A percentile compares a stretch with the other conserved stretches of the same genome.
Evolutionary conservation across 37 sponge, comb jelly and placozoan genomes (phyloP).

Genomic region (Trichoplax adhaerens): DNA sequence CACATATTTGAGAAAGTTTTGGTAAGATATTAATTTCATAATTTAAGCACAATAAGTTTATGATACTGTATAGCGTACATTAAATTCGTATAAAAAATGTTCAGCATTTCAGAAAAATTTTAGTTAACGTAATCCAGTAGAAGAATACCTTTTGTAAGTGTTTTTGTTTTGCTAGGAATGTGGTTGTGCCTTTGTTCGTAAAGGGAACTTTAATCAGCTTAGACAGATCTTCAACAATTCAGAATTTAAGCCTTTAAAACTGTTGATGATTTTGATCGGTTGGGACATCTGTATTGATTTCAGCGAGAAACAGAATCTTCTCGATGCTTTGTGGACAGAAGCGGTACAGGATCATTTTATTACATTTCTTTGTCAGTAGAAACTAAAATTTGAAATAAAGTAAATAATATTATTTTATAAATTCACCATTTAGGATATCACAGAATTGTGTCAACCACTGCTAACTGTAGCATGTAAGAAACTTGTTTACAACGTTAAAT

Average conservation of each 20-base stretch:
- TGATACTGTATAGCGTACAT: too few species aligned
- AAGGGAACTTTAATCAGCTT: slow-evolving; percentile 37
- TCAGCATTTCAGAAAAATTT: too few species aligned
- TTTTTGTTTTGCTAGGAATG: slow-evolving; percentile 19
- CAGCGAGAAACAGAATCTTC: slow-evolving; percentile 44
- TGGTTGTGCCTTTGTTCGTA: slow-evolving; percentile 37
- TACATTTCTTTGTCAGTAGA: background rate
- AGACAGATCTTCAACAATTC: slow-evolving; percentile 25
- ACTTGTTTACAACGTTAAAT: slow-evolving; percentile 65
- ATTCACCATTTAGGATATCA: background rate
- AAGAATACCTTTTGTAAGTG: background rate
- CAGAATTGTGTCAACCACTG: slow-evolving; percentile 19
- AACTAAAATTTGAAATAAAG: background rate
- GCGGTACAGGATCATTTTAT: slow-evolving; percentile 7
- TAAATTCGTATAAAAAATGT: too few species aligned
- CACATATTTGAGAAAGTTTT: too few species aligned
- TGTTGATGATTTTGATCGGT: slow-evolving; percentile 62
- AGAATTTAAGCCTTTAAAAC: slow-evolving; percentile 37
- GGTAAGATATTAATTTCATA: too few species aligned
- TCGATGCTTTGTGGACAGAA: slow-evolving; percentile 56
- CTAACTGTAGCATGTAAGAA: slow-evolving; percentile 57
- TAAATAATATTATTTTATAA: background rate
- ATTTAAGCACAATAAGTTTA: too few species aligned
- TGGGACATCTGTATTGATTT: slow-evolving; percentile 54
- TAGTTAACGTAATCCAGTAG: too few species aligned